A percentile compares a stretch with the other conserved stretches of the same genome.
These are phyloP conservation scores for Orthosia cruda DNA, from an alignment of 2,888 invertebrate species.

Conservation along the genomic window DNA sequence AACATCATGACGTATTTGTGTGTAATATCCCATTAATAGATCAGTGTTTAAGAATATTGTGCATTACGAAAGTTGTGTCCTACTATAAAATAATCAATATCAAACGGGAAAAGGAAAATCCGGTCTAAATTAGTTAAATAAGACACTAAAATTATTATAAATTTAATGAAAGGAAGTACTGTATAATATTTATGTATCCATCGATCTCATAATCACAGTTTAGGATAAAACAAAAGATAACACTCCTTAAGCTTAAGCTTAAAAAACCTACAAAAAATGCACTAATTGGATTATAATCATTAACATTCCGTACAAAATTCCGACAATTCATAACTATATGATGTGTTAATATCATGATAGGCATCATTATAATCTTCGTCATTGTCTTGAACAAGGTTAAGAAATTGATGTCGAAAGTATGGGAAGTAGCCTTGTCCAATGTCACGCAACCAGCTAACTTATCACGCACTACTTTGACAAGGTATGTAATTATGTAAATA, in stretches of 20 bases:
- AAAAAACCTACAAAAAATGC: slow-evolving; percentile 5
- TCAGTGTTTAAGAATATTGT: neutral
- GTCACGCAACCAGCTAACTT: slow-evolving; percentile 58
- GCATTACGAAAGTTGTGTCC: neutral
- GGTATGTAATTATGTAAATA: too few relatives aligned
- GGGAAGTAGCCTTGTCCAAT: slow-evolving; percentile 69
- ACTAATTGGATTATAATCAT: slow-evolving; percentile 39
- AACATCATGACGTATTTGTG: neutral
- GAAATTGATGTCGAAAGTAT: slow-evolving; percentile 70
- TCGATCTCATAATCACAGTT: slow-evolving; percentile 25
- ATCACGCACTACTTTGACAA: slow-evolving; percentile 23
- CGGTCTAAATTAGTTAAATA: neutral
- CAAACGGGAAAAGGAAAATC: slow-evolving; percentile 24
- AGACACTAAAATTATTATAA: neutral
- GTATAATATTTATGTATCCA: neutral
- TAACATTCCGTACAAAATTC: slow-evolving; percentile 32
- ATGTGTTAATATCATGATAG: slow-evolving; percentile 63
- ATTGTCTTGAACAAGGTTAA: slow-evolving; percentile 74
- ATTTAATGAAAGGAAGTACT: neutral
- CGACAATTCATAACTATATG: slow-evolving; percentile 49
- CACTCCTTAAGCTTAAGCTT: neutral
- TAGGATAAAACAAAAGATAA: slow-evolving; percentile 19
- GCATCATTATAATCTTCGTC: slow-evolving; percentile 67
- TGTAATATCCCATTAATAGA: neutral
- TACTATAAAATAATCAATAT: neutral